Conservation (phyloP, 1,140 invertebrate species). For the Aricia agestis region DNA sequence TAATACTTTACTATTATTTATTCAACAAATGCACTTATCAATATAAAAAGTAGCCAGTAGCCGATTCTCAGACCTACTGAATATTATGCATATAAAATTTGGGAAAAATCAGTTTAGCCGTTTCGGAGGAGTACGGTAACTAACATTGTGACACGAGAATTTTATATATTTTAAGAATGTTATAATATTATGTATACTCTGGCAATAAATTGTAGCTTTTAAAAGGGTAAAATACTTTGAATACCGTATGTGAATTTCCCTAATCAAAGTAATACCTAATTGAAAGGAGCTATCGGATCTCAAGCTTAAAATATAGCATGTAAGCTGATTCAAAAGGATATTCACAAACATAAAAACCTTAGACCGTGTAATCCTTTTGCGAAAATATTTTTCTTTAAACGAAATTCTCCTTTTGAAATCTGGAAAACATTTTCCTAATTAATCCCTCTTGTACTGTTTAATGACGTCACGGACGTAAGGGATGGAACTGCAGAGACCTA, state of each 20-base stretch:
- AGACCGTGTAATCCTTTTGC: slow-evolving; percentile 2
- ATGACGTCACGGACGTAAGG: not conserved
- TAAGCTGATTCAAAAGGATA: not conserved
- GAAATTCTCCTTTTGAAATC: not conserved
- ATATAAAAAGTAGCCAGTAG: too few relatives aligned
- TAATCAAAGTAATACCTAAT: not conserved
- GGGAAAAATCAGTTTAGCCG: too few relatives aligned
- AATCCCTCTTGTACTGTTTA: not conserved
- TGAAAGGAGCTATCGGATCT: not conserved
- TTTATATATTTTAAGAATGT: too few relatives aligned
- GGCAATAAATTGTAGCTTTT: not conserved
- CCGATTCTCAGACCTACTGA: too few relatives aligned
- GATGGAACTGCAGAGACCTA: not conserved
- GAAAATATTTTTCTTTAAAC: not conserved
- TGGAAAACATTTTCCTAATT: not conserved
- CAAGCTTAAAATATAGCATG: not conserved
- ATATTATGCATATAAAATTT: too few relatives aligned
- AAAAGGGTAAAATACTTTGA: not conserved
- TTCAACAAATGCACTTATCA: too few relatives aligned
- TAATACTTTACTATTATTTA: too few relatives aligned
- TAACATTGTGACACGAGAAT: too few relatives aligned
- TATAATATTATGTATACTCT: too few relatives aligned
- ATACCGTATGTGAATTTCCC: not conserved
- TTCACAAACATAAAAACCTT: not conserved
- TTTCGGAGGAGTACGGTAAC: too few relatives aligned